Evolutionary conservation across 2,888 invertebrate genomes (phyloP).

Genomic region (Pedicia rivosa): DNA sequence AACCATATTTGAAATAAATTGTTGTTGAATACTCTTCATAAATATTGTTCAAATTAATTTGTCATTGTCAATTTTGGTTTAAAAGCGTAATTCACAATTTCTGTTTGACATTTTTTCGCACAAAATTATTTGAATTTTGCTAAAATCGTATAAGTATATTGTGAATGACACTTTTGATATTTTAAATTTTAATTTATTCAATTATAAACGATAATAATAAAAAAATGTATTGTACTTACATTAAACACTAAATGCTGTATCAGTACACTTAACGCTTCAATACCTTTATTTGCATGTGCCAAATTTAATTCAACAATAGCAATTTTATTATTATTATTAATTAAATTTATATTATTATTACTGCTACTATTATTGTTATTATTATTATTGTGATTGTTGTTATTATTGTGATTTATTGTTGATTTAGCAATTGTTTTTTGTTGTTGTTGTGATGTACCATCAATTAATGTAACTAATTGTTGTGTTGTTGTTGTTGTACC

Average conservation of each 20-base stretch:
- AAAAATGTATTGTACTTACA: conserved; percentile 33
- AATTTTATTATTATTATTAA: background rate
- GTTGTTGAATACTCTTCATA: too few species aligned
- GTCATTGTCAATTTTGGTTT: too few species aligned
- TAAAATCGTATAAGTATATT: too few species aligned
- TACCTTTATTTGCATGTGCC: conserved; percentile 37
- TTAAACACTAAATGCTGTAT: conserved; percentile 70
- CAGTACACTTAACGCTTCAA: conserved; percentile 70
- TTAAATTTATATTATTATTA: background rate
- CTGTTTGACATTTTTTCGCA: too few species aligned
- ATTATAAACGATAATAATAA: too few species aligned
- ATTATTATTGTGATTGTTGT: background rate
- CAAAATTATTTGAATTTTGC: too few species aligned
- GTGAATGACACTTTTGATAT: too few species aligned
- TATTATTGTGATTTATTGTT: conserved; percentile 5
- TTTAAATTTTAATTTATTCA: too few species aligned
- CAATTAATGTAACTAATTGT: conserved; percentile 3
- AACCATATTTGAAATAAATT: too few species aligned
- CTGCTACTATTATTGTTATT: background rate
- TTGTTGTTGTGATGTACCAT: conserved; percentile 7
- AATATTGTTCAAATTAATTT: too few species aligned
- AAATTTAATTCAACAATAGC: conserved; percentile 14
- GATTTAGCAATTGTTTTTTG: conserved; percentile 8
- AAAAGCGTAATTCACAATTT: too few species aligned
- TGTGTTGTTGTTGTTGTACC: conserved; percentile 8